Conservation (phyloP, 2,797 vertebrate genomes). For the Calcarius lapponicus region DNA sequence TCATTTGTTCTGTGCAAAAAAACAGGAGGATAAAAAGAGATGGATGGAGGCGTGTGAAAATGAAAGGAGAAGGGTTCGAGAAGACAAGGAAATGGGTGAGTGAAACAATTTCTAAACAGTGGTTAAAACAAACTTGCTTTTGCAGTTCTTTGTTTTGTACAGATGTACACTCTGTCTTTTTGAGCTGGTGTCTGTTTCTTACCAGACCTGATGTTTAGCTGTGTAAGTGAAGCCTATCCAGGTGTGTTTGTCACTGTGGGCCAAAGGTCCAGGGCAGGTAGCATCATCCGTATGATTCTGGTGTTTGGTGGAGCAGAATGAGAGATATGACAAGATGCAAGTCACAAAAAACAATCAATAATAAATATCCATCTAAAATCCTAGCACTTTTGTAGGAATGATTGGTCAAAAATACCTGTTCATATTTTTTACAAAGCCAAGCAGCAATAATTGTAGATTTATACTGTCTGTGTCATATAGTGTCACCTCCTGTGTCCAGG, state of each 20-base stretch:
- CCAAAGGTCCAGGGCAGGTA: not conserved
- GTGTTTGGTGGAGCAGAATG: not conserved
- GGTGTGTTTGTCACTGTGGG: not conserved
- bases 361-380: not conserved
- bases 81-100: constrained; percentile 96
- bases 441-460: not conserved
- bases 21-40: constrained; percentile 89
- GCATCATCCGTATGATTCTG: not conserved
- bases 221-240: not conserved
- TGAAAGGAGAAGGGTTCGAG: constrained; percentile 88
- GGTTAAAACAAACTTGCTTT: not conserved
- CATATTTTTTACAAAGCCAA: not conserved
- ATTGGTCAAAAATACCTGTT: not conserved
- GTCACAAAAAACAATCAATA: not conserved
- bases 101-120: not conserved
- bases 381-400: not conserved
- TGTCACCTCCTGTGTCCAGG: not conserved
- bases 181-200: not conserved
- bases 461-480: not conserved
- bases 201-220: not conserved
- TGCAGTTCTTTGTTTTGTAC: not conserved
- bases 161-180: not conserved
- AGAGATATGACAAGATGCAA: not conserved
- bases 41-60: constrained; percentile 90
- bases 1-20: constrained; percentile 89